Conservation (phyloP, 1,140 invertebrate genomes). For the Cataglyphis hispanica region DNA sequence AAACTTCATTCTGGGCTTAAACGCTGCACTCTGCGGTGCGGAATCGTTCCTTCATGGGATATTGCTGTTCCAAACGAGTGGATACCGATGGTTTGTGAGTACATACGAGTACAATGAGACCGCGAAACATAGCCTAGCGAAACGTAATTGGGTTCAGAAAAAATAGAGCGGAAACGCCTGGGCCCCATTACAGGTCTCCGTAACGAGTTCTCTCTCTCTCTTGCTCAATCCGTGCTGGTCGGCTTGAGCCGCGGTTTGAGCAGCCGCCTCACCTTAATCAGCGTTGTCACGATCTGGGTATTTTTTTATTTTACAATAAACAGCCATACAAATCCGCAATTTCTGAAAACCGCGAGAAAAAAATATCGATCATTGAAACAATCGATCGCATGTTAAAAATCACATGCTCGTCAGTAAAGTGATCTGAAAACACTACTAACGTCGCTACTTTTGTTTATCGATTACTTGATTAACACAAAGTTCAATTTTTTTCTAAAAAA, state of each 20-base stretch:
- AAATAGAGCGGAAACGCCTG: slow-evolving; percentile 82
- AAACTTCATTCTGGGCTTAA: slow-evolving; percentile 21
- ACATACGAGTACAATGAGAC: slow-evolving; percentile 65
- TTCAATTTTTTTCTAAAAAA: not conserved
- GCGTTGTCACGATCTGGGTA: slow-evolving; percentile 47
- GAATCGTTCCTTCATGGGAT: slow-evolving; percentile 27
- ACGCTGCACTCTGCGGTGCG: slow-evolving; percentile 30
- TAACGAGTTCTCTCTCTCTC: slow-evolving; percentile 72
- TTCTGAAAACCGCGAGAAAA: slow-evolving; percentile 27
- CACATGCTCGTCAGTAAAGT: not conserved
- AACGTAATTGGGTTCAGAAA: slow-evolving; percentile 80
- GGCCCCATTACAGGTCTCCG: slow-evolving; percentile 77
- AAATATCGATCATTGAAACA: slow-evolving; percentile 1
- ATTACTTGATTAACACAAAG: not conserved
- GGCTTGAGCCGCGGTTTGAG: slow-evolving; percentile 60
- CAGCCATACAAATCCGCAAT: slow-evolving; percentile 31
- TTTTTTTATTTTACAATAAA: slow-evolving; percentile 41
- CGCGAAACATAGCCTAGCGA: slow-evolving; percentile 74
- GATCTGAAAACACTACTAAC: not conserved
- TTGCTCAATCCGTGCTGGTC: slow-evolving; percentile 73
- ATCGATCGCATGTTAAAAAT: slow-evolving; percentile 18
- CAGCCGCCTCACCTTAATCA: slow-evolving; percentile 76
- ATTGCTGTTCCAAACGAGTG: slow-evolving; percentile 61
- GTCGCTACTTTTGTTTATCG: not conserved
- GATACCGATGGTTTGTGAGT: slow-evolving; percentile 44